Conservation (phyloP, 2,888 invertebrate genomes). For the Scrobipalpa costella region DNA sequence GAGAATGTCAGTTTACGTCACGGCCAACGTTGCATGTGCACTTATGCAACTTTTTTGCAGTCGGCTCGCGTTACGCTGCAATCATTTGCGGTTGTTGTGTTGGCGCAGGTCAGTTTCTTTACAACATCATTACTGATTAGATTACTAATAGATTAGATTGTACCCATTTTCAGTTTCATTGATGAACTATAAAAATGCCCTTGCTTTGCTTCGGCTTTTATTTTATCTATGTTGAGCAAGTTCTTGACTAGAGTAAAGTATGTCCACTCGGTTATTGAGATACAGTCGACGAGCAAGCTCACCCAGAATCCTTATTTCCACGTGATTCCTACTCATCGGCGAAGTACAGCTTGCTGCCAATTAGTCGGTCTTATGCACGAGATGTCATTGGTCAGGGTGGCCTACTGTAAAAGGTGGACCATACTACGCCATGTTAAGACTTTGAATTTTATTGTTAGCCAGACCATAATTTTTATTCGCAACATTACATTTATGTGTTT, state of each 20-base stretch:
- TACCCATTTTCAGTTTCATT: slow-evolving; percentile 42
- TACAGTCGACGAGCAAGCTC: no score
- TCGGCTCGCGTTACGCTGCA: slow-evolving; percentile 52
- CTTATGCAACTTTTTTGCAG: slow-evolving; percentile 63
- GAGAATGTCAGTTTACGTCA: slow-evolving; percentile 21
- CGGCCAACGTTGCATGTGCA: slow-evolving; percentile 38
- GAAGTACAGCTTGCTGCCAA: no score
- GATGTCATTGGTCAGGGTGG: no score
- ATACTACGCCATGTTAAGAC: no score
- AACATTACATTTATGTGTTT: no score
- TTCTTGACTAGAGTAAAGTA: neutral
- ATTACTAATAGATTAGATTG: slow-evolving; percentile 50
- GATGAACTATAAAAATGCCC: neutral
- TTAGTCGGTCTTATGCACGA: no score
- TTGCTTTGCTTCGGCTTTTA: neutral
- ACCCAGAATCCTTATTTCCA: no score
- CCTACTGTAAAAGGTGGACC: no score
- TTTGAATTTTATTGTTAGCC: no score
- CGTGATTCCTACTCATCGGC: no score
- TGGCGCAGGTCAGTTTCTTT: slow-evolving; percentile 73
- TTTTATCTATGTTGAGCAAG: neutral
- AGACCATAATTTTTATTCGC: no score
- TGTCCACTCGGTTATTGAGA: no score
- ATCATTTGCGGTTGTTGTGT: slow-evolving; percentile 53
- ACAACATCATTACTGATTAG: slow-evolving; percentile 58